Percentiles rank a stretch among this genome's conserved stretches.
Conservation (phyloP, 1,140 invertebrate species). For the Macrotrachela quadricornifera region DNA sequence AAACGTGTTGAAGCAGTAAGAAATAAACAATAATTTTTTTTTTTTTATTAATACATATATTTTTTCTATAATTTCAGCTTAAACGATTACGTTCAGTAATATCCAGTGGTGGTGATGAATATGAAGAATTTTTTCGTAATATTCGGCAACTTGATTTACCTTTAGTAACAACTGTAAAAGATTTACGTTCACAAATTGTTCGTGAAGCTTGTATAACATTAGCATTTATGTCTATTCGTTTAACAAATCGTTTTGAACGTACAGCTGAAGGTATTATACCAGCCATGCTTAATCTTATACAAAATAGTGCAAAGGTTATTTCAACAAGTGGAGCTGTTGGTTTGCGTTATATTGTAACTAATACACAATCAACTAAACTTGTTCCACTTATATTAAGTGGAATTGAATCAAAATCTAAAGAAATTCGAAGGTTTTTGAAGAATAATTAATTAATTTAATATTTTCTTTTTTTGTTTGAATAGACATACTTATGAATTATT, state of each 20-base stretch:
- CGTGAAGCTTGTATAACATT: conserved; percentile 81
- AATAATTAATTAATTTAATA: conserved; percentile 58
- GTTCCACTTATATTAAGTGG: neutral
- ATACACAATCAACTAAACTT: conserved; percentile 12
- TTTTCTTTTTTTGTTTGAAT: too few species aligned
- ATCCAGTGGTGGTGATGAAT: conserved; percentile 46
- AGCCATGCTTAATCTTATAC: conserved; percentile 66
- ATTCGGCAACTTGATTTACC: conserved; percentile 56
- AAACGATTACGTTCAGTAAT: conserved; percentile 56
- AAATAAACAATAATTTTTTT: conserved; percentile 10
- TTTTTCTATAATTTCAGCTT: conserved; percentile 35
- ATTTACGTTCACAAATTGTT: conserved; percentile 69
- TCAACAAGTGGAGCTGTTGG: conserved; percentile 64
- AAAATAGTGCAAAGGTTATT: conserved; percentile 87
- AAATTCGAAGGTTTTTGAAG: conserved; percentile 53
- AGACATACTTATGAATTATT: conserved; percentile 52
- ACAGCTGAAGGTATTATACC: conserved; percentile 59
- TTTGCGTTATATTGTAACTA: conserved; percentile 63
- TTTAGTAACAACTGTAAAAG: conserved; percentile 61
- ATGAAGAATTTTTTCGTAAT: conserved; percentile 52
- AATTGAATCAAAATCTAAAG: conserved; percentile 56
- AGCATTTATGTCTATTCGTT: conserved; percentile 56
- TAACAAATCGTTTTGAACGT: conserved; percentile 59
- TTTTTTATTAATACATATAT: neutral
- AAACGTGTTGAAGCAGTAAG: conserved; percentile 63